Base-by-base conservation (phyloP, 2,888 invertebrate genomes). In the Nymphalis c-album region DNA sequence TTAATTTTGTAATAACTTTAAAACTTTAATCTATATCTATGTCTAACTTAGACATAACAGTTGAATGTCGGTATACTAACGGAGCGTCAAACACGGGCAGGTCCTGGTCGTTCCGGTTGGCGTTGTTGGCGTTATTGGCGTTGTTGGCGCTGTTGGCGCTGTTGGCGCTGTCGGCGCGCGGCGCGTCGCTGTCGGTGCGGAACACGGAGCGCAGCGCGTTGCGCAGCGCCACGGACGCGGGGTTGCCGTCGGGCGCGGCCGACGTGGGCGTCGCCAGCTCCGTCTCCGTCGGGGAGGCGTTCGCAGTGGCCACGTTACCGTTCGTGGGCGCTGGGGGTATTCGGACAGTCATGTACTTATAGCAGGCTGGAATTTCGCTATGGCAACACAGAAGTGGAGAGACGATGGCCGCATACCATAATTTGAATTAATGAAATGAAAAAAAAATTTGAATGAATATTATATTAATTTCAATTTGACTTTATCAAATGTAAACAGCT, bases 181-280 rank as follows among this genome's bases (percentile, higher is more conserved):
- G 75, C 35, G 84, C 81, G 58, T 79, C 82, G 62, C 26, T 6
- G 26, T 90, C 90, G 0, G 82, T 80, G 20, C 88, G 81, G 81
- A 90, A 90, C 65, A 88, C 90, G 73, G 84, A 87, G 20, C 91
- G 86, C n/a, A 92, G 76, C 0, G 91, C 91, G 76, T 88, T 91
- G 48, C 90, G 80, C 4, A 91, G 75, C 20, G 91, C 89, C 0
- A 90, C 80, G 0, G 91, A 87, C 0, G 86, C 85, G 0, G 87
- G 84, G 67, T 83, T 85, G 66, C 78, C 80, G 46, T 87, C 90
- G 1, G 90, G 89, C 0, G 88, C 86, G 0, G 86, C 82, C 0
- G 90, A 88, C 20, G 92, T 92, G 0, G 91, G 92, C 1, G 92
- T 92, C 0, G 90, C 86, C 2, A 88, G 79, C 51, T 92, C 92